Evolutionary conservation across 1,140 invertebrate genomes (phyloP), one percentile per base, ranked within the genome.

Genomic region (Diachasma alloeum): DNA sequence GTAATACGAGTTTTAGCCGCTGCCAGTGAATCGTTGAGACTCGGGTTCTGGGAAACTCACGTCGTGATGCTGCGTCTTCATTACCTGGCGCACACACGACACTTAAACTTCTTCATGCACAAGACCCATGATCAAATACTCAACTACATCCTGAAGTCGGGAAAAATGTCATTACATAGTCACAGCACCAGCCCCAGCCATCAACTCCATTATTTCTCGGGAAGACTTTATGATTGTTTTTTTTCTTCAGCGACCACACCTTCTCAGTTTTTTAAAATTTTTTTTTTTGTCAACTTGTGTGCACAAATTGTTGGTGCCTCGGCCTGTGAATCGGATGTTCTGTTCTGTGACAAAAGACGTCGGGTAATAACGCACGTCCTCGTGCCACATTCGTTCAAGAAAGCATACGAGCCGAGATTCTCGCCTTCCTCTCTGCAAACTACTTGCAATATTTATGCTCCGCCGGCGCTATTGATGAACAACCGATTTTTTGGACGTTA

Each of bases 281-380:
- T 3, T 31, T 53, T 11, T 53, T 53, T 53, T 3, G 3, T 5
- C 15, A 53, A 53, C 13, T 8, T 53, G 19, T 53, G 9, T 19
- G 10, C 19, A 59, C 24, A 22, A 19, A 59, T 59, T 59, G 24
- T 59, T 4, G 10, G 17, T 66, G 13, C 1, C 26, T 66, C 48
- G n/a, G 10, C 19, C 10, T 19, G 19, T 56, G 48, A 19, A 56
- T 56, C n/a, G 19, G 48, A 8, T 15, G 48, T 26, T 48, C 4
- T 37, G 13, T n/a, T 56, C 59, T 19, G 72, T 75, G 73, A 75
- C 73, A 75, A 75, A 75, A 75, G 73, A 63, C 70, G 8, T 26
- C 36, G 37, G 56, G 73, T 63, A 68, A 75, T 75, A 75, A 72
- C 48, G 31, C 71, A 46, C 24, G 73, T 75, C 73, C 73, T 75